Evolutionary conservation across 2,888 invertebrate species (phyloP).

Genomic region (Cerastoderma edule): DNA sequence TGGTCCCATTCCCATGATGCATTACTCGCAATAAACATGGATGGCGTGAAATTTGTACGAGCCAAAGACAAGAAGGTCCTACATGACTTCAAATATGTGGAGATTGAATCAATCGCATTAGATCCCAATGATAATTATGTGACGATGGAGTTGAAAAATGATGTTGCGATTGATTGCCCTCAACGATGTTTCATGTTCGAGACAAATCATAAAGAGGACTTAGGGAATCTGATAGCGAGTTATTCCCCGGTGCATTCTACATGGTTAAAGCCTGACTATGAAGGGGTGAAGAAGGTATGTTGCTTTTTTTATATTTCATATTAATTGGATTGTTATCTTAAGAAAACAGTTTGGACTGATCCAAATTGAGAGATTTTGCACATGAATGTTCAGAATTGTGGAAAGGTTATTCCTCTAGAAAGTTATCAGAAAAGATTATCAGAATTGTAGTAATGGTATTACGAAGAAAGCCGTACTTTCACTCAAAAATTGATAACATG

Average conservation of each 20-base stretch:
- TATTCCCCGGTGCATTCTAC: slow-evolving; percentile 93
- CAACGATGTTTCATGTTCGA: slow-evolving; percentile 91
- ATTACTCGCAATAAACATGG: slow-evolving; percentile 94
- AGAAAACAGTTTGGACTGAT: background rate
- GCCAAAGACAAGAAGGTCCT: slow-evolving; percentile 96
- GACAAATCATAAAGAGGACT: slow-evolving; percentile 94
- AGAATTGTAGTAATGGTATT: too few relatives aligned
- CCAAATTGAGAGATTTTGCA: too few relatives aligned
- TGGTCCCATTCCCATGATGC: slow-evolving; percentile 92
- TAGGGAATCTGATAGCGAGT: slow-evolving; percentile 95
- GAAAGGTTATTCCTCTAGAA: too few relatives aligned
- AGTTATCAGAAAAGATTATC: too few relatives aligned
- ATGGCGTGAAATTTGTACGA: slow-evolving; percentile 95
- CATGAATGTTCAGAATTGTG: too few relatives aligned
- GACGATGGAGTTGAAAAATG: slow-evolving; percentile 93
- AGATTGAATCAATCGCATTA: slow-evolving; percentile 95
- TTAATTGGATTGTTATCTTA: too few relatives aligned
- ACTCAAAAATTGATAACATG: too few relatives aligned
- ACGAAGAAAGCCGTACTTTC: too few relatives aligned
- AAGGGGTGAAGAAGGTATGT: slow-evolving; percentile 75
- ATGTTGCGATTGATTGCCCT: slow-evolving; percentile 65
- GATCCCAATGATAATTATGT: slow-evolving; percentile 97
- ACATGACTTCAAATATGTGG: slow-evolving; percentile 94
- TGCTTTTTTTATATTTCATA: background rate
- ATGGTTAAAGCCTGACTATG: slow-evolving; percentile 82